Evolutionary conservation across 1,140 invertebrate species (phyloP).

Genomic region (honey bee (Apis mellifera)): DNA sequence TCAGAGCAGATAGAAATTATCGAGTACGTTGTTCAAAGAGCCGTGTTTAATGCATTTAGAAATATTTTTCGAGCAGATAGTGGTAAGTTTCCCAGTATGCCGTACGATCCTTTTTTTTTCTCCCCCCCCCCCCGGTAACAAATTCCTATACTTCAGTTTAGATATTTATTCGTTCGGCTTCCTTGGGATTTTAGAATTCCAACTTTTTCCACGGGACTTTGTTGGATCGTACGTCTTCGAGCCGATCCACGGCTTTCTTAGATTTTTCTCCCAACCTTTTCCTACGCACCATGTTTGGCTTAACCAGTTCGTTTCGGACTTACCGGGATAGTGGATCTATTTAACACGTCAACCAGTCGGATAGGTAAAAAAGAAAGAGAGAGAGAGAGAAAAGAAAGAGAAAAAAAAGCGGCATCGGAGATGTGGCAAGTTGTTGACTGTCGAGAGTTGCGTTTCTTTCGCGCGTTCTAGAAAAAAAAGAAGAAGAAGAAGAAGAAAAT

Average conservation of each 20-base stretch:
- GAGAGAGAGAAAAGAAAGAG: neutral
- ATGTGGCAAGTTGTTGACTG: neutral
- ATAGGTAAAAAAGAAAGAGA: constrained; percentile 17
- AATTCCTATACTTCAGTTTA: constrained; percentile 15
- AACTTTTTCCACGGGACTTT: constrained; percentile 6
- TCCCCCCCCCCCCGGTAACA: neutral
- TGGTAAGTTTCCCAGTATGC: neutral
- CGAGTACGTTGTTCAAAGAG: neutral
- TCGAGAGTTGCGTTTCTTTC: neutral
- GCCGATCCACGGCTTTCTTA: neutral
- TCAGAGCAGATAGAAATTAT: neutral
- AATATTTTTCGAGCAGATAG: neutral
- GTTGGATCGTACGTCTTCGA: constrained; percentile 1
- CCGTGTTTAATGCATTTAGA: constrained; percentile 2
- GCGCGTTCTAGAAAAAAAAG: neutral
- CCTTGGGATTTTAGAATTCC: constrained; percentile 9
- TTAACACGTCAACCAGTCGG: constrained; percentile 41
- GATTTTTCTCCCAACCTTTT: constrained; percentile 6
- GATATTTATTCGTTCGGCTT: constrained; percentile 35
- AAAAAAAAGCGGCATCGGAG: constrained; percentile 7
- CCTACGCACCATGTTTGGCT: constrained; percentile 15
- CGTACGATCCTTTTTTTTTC: neutral
- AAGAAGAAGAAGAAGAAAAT: too few relatives aligned
- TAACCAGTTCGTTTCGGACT: constrained; percentile 27
- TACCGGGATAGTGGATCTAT: constrained; percentile 29